Evolutionary conservation across 1,140 invertebrate species (phyloP).

Genomic region (Semibalanus balanoides): DNA sequence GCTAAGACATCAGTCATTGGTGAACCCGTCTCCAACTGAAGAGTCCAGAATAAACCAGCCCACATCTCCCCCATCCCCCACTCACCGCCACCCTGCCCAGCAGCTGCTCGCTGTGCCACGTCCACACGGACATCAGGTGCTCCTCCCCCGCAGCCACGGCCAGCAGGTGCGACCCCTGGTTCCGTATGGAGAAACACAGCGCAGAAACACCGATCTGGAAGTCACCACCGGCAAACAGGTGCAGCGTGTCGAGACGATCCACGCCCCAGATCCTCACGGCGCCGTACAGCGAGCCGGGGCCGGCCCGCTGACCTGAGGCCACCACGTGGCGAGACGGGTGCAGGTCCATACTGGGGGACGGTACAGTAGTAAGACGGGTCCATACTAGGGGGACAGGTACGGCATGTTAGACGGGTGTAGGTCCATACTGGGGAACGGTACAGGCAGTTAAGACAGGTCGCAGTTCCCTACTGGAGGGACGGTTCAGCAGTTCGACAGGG

Average conservation of each 20-base stretch:
- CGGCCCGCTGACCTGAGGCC: constrained; percentile 73
- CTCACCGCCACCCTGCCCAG: constrained; percentile 75
- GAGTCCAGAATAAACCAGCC: too few relatives aligned
- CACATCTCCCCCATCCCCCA: constrained; percentile 24
- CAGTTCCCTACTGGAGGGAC: too few relatives aligned
- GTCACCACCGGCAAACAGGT: constrained; percentile 80
- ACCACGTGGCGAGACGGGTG: constrained; percentile 81
- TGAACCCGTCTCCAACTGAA: too few relatives aligned
- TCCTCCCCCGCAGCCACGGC: constrained; percentile 71
- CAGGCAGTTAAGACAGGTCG: too few relatives aligned
- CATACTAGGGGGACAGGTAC: too few relatives aligned
- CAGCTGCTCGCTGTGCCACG: constrained; percentile 58
- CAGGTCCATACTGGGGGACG: constrained; percentile 58
- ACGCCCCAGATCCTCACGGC: constrained; percentile 91
- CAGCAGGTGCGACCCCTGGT: constrained; percentile 66
- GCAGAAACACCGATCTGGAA: constrained; percentile 78
- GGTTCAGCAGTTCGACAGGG: too few relatives aligned
- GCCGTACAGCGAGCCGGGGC: constrained; percentile 60
- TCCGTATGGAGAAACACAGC: constrained; percentile 62
- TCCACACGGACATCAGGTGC: constrained; percentile 73
- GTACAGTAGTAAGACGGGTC: too few relatives aligned
- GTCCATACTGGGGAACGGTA: constrained; percentile 57
- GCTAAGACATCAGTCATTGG: too few relatives aligned
- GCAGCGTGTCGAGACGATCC: constrained; percentile 73
- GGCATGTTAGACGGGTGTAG: constrained; percentile 81